Conservation (phyloP, 2,797 vertebrate species). For the Pteropus rufus region DNA sequence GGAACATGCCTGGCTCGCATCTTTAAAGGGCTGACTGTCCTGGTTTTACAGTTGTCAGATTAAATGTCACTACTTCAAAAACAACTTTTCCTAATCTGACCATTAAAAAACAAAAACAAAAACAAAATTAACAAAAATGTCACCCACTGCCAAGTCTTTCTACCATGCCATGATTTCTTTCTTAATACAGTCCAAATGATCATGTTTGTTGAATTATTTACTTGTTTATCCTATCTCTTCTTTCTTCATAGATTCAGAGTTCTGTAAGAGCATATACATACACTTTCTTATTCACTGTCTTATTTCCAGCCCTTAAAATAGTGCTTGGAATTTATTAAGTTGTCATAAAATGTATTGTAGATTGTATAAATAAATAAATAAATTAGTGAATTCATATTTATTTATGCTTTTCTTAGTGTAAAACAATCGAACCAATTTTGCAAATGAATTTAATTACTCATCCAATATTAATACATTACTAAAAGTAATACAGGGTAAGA, state of each 20-base stretch:
- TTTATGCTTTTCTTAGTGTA: background rate
- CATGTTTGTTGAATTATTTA: background rate
- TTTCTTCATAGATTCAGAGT: background rate
- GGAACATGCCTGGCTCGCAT: background rate
- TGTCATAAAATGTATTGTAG: background rate
- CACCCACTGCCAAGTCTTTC: background rate
- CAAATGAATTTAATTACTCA: conserved; percentile 37
- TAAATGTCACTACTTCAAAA: background rate
- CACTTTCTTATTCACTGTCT: background rate
- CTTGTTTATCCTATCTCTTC: background rate
- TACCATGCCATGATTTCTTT: background rate
- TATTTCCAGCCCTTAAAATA: background rate
- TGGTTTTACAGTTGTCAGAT: background rate
- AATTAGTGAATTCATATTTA: conserved; percentile 36
- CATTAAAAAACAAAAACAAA: background rate
- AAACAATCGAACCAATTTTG: conserved; percentile 22
- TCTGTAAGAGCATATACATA: background rate
- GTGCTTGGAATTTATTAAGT: background rate
- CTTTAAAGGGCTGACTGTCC: background rate
- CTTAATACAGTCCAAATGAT: background rate
- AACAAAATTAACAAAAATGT: background rate
- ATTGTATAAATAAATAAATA: conserved; percentile 25
- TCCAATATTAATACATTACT: background rate
- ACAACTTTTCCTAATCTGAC: background rate
- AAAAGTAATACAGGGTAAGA: background rate